A percentile compares a stretch with the other conserved stretches of the same genome.
phyloP scores from a whole-genome alignment of 2,888 invertebrate species.

The Ormia ochracea region DNA sequence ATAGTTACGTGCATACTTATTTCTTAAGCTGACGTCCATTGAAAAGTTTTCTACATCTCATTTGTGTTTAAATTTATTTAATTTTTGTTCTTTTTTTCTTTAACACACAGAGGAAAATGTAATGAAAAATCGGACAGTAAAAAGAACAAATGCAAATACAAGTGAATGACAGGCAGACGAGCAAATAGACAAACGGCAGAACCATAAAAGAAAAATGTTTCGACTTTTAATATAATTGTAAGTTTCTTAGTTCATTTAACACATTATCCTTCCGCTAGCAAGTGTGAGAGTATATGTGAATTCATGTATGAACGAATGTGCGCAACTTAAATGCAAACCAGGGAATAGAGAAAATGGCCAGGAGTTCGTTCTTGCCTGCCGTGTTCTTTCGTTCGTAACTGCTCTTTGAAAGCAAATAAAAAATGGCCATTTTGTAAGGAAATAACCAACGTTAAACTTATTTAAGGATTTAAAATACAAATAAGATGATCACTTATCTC shows the following conservation, averaged over 20 bases:
- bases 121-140: slow-evolving; percentile 44
- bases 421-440: background rate
- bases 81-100: slow-evolving; percentile 15
- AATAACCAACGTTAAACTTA: background rate
- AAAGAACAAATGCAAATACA: slow-evolving; percentile 47
- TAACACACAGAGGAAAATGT: slow-evolving; percentile 29
- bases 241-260: slow-evolving; percentile 59
- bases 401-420: background rate
- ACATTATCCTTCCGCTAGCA: slow-evolving; percentile 30
- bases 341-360: background rate
- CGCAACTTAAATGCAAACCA: slow-evolving; percentile 1
- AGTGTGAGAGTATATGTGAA: slow-evolving; percentile 8
- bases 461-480: slow-evolving; percentile 40
- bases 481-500: slow-evolving; percentile 38
- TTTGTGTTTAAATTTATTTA: slow-evolving; percentile 6
- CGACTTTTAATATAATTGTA: slow-evolving; percentile 57
- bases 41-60: slow-evolving; percentile 11
- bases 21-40: background rate
- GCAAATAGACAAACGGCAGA: background rate
- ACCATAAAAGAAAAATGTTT: slow-evolving; percentile 21
- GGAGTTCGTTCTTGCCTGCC: no score
- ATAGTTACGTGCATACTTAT: background rate
- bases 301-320: background rate
- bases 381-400: background rate
- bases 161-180: background rate